Evolutionary conservation across 2,888 invertebrate genomes (phyloP), one percentile per base, ranked within the genome.

Genomic region (Poecilobothrus nobilitatus): DNA sequence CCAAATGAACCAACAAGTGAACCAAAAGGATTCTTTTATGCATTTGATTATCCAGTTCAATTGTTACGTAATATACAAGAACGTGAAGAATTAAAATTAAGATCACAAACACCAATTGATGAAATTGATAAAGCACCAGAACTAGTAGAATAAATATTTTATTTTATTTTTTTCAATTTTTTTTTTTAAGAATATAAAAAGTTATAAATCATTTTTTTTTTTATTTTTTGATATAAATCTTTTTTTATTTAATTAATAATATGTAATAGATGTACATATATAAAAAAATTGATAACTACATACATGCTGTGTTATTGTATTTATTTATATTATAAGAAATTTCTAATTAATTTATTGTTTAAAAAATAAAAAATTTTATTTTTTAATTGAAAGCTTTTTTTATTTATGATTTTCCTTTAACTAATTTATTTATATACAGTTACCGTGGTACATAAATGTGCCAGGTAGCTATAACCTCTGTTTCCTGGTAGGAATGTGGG

Each of bases 11-110:
- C 78, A 68, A 79, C 79, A 12, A 84, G 86, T 63, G 86, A 86
- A 22, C 89, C 89, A 67, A 85, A 86, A 75, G 90, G 90, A 67
- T 90, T 90, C 84, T 90, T 87, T 84, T 90, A 90, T 80, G 87
- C 84, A 75, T 88, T 87, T 80, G 85, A 86, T 74, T 89, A 90
- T 79, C 88, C 88, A 34, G 88, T 86, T n/a, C 87, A 79, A 8
- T 71, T 81, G 68, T 70, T 80, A 72, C 79, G 80, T 66, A 80
- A 80, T 71, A 77, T 80, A 70, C 73, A 78, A 62, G 81, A 80
- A 70, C 78, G 80, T 15, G 79, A 74, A 68, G 81, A 80, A 66
- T 73, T 80, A 68, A 76, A 74, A 62, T 73, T 80, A 70, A 78
- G 80, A 10, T 66, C 79, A 34, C 65, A 65, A 65, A 65, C 65